Evolutionary conservation across 2,797 vertebrate species (phyloP), one percentile per base, ranked within the genome.

Genomic region (Fistularia commersonii): DNA sequence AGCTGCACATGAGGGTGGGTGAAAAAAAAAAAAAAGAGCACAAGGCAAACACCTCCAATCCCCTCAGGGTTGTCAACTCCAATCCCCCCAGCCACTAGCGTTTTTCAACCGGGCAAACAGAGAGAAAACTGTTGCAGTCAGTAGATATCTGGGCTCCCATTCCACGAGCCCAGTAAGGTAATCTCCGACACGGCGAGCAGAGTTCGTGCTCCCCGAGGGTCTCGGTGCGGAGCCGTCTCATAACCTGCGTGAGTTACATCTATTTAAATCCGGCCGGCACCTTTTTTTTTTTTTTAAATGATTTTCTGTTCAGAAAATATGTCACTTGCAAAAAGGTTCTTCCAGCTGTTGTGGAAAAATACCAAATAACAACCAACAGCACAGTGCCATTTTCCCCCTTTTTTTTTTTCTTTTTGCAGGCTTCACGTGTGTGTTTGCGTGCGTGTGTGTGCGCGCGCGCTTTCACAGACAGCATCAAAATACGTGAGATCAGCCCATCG

Each of bases 1-100:
- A 94, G 91, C 92, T 94, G 91, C 88, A 92, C 83, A 84, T 77
- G 82, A 71, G 87, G 82, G 86, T 61, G 86, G 80, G 76, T 73
- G 84, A 86, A 80, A 77, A 80, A 64, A 58, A 69, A 78, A 76
- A 76, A 77, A 63, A 79, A 50, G 57, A 61, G 37, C 73, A 85
- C 85, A 88, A 91, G 87, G 85, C 84, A 90, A 86, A 88, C 88
- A 74, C 80, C 74, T 83, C 79, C 78, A 79, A 88, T 83, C 79
- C 86, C 86, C 85, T 88, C 81, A 77, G 88, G 89, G 87, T 85
- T 90, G 86, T 89, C 86, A 90, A 79, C 80, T 84, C 74, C 86
- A 79, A 83, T 76, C 68, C 76, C 74, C 61, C 36, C 51, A 72
- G 79, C 74, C 81, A 64, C 72, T 78, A 66, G 71, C 51, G 57